Evolutionary conservation across 2,113 vertebrate species (phyloP), one percentile per base, ranked within the genome.

Genomic region (Podilymbus podiceps): DNA sequence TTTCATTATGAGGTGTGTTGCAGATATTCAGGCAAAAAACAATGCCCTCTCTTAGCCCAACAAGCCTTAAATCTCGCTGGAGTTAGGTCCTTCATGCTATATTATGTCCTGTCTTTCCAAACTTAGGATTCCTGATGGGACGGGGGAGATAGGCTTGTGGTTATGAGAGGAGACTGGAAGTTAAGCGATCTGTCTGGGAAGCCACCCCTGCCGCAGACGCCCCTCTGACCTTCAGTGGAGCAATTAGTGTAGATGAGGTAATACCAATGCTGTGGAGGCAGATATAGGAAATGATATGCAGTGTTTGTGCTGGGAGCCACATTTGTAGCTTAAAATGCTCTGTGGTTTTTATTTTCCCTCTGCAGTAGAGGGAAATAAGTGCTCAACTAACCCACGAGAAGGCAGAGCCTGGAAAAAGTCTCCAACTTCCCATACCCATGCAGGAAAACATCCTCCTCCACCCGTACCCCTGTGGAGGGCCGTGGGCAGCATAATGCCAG

Each of bases 331-430:
- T 81, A 87, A 93, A 95, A 78, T 27, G 68, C 33, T 31, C 53
- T 68, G 77, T 33, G 96, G 86, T 13, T 95, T 91, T 89, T 67
- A 17, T 77, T 78, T 93, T 81, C 44, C 80, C 17, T 25, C 44
- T 0, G 3, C 86, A 50, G 40, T 1, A 53, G 27, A 64, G 40
- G 77, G 49, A 78, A 95, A 35, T n/a, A 64, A 44, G 24, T 5
- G 47, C 66, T 46, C 30, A 42, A 64, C 94, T 88, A 95, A 85
- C 60, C 58, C 53, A 8, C 0, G 13, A 78, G 33, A 44, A 81
- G 60, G 64, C 60, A 75, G 68, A 81, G 19, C 55, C 79, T 72
- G 86, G 88, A 28, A 93, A 80, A 79, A 52, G 15, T 7, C 55
- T 60, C 21, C 33, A 17, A 0, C 11, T 78, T 92, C 64, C 76